A percentile compares a stretch with the other conserved stretches of the same genome.
These are phyloP conservation scores for Gambusia yucatana DNA, from an alignment of 2,797 vertebrate species.

Conservation along the genomic window DNA sequence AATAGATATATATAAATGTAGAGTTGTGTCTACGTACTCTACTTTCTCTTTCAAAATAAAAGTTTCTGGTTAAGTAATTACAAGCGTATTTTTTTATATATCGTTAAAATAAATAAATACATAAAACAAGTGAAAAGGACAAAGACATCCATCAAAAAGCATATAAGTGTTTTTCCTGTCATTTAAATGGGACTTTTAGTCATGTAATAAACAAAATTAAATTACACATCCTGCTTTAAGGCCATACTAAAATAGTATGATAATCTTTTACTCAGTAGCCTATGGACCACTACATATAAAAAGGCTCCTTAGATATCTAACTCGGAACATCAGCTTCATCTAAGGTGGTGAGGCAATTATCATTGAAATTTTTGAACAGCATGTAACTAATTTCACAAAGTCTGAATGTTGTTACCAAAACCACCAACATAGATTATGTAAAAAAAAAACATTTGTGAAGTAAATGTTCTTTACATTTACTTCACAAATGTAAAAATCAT, in stretches of 20 bases:
- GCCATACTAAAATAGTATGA: not conserved
- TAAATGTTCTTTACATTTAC: no score
- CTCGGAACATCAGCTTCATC: not conserved
- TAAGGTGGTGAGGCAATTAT: not conserved
- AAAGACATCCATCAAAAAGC: not conserved
- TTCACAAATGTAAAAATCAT: no score
- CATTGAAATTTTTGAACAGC: not conserved
- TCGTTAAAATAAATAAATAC: no score
- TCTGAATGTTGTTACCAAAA: not conserved
- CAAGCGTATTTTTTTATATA: not conserved
- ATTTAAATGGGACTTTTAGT: not conserved
- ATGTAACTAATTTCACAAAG: not conserved
- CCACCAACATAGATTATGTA: not conserved
- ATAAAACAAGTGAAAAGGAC: not conserved
- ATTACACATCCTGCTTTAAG: not conserved
- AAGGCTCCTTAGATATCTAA: not conserved
- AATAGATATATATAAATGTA: not conserved
- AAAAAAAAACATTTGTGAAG: no score
- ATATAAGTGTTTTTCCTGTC: not conserved
- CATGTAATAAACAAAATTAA: not conserved
- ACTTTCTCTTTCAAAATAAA: constrained; percentile 53
- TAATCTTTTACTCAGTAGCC: not conserved
- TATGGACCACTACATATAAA: not conserved
- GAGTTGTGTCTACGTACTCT: not conserved
- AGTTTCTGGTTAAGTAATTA: not conserved